These are phyloP conservation scores for Dipodomys ordii DNA, from an alignment of 2,113 vertebrate genomes.

Conservation along the genomic window DNA sequence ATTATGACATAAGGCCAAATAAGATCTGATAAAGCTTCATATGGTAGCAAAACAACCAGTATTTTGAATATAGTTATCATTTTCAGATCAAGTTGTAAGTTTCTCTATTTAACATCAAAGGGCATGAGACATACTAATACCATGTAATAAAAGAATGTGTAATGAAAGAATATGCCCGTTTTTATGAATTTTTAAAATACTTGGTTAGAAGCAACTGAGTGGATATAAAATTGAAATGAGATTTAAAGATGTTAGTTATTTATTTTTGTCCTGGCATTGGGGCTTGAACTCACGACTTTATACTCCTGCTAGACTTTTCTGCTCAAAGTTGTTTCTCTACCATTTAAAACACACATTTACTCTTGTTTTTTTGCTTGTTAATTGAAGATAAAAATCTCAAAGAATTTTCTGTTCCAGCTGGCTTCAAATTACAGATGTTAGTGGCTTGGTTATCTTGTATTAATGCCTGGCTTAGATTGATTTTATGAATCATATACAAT, in stretches of 20 bases:
- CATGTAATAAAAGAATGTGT: background rate
- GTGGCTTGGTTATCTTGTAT: no score
- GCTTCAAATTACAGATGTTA: no score
- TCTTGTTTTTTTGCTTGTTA: no score
- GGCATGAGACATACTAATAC: background rate
- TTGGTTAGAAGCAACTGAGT: background rate
- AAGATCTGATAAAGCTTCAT: conserved; percentile 59
- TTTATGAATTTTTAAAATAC: conserved; percentile 18
- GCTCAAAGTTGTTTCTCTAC: no score
- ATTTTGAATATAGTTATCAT: conserved; percentile 43
- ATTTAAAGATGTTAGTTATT: background rate
- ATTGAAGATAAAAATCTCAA: no score
- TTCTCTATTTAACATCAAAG: background rate
- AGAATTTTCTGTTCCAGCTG: no score
- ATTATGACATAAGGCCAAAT: conserved; percentile 49
- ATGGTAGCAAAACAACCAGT: conserved; percentile 21
- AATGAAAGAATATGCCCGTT: background rate
- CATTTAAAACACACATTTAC: no score
- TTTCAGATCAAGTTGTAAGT: conserved; percentile 46
- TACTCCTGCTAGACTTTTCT: no score
- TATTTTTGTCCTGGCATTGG: no score
- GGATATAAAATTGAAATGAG: conserved; percentile 30
- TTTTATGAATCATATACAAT: conserved; percentile 23
- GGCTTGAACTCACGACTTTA: no score
- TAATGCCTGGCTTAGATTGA: no score